Base-by-base conservation (phyloP, 2,797 vertebrate genomes). In the Tadarida brasiliensis region DNA sequence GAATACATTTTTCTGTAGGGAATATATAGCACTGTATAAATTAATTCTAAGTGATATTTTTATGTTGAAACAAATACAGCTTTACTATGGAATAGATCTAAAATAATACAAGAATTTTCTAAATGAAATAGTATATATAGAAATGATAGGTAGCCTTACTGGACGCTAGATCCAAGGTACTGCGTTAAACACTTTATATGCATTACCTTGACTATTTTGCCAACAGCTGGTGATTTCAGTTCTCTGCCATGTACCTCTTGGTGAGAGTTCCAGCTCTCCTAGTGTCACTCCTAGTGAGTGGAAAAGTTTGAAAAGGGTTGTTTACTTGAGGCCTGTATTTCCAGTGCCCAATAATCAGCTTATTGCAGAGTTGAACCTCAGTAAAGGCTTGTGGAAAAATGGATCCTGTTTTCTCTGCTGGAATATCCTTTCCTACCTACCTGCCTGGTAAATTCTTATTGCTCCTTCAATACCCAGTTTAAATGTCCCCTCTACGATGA, bases 31-130 rank as follows among this genome's bases (percentile, higher is more conserved):
- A 73, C 24, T 74, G 0, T 26, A 73, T 90, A 90, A 30, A 63
- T 91, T 39, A 11, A 81, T 59, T 87, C 12, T 85, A 94, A 78
- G 24, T 65, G n/a, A 54, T 67, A 56, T 51, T 35, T 94, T 71
- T 61, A 70, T 63, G 16, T 93, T 84, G n/a, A 93, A 84, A 87
- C 11, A 56, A 83, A 78, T 70, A 63, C 2, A 68, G 24, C 33
- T 33, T 93, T 73, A 74, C 82, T 74, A 59, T 73, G 35, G 77
- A 90, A 89, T 73, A 67, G n/a, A 87, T 78, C 84, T 59, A 51
- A 90, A 87, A 68, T 71, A 71, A 77, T 61, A 65, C 4, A 73
- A 51, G 1, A 80, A 56, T 26, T 67, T 92, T 95, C 85, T 88
- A 70, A 78, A 87, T 83, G 77, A 94, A 86, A 87, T 26, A 91